Conservation (phyloP, 2,888 invertebrate species). For the Salticus scenicus region DNA sequence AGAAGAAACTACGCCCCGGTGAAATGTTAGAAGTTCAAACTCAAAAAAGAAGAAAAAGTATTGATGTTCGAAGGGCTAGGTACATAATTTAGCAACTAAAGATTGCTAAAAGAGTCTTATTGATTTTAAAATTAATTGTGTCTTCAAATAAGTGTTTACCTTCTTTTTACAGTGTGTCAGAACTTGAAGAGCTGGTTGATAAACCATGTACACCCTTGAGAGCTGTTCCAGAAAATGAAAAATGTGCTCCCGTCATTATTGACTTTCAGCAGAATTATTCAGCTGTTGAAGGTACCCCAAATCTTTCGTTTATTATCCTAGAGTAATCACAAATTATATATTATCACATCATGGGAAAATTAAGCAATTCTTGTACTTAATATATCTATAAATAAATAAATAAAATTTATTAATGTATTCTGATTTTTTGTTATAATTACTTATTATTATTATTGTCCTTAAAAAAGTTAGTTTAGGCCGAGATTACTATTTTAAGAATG, state of each 20-base stretch:
- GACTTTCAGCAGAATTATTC: constrained; percentile 96
- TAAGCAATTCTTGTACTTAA: no score
- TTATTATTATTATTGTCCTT: no score
- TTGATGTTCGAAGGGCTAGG: constrained; percentile 71
- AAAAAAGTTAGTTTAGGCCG: no score
- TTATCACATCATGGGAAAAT: no score
- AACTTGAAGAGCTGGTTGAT: constrained; percentile 91
- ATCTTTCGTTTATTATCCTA: no score
- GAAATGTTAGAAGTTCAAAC: constrained; percentile 73
- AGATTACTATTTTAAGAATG: no score
- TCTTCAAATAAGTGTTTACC: not conserved
- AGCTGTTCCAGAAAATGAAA: constrained; percentile 81
- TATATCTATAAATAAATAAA: no score
- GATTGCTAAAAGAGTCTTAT: no score
- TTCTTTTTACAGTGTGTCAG: constrained; percentile 82
- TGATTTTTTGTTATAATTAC: no score
- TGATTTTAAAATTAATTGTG: no score
- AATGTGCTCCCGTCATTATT: constrained; percentile 88
- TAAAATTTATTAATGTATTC: no score
- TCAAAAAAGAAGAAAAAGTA: constrained; percentile 69
- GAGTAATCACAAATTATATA: not conserved
- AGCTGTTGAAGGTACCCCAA: constrained; percentile 90
- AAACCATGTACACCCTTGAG: constrained; percentile 92
- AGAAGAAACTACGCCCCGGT: constrained; percentile 73
- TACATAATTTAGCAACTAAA: constrained; percentile 26